phyloP scores from a whole-genome alignment of 2,888 invertebrate genomes.

The Oscheius sp. region DNA sequence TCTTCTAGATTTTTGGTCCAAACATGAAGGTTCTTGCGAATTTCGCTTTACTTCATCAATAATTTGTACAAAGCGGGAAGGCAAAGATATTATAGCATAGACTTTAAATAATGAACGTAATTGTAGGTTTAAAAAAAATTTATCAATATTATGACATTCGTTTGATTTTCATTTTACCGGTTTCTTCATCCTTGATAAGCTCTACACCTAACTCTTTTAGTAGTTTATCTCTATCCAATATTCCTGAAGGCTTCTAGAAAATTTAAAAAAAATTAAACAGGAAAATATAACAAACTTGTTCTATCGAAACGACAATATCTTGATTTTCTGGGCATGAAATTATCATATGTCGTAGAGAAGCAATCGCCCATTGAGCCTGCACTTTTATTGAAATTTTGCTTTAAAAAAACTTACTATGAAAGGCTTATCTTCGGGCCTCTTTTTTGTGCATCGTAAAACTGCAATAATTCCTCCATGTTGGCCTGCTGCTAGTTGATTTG shows the following conservation, averaged over 20 bases:
- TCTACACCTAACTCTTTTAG: slow-evolving; percentile 46
- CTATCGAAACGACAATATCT: slow-evolving; percentile 48
- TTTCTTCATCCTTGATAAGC: slow-evolving; percentile 29
- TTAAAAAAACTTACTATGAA: slow-evolving; percentile 31
- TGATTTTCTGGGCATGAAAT: slow-evolving; percentile 56
- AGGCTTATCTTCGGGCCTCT: slow-evolving; percentile 32
- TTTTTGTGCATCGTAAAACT: slow-evolving; percentile 41
- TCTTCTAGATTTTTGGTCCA: no score
- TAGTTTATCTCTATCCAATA: slow-evolving; percentile 49
- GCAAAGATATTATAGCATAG: neutral
- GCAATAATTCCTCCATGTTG: slow-evolving; percentile 33
- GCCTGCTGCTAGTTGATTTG: slow-evolving; percentile 37
- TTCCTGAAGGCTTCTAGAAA: slow-evolving; percentile 41
- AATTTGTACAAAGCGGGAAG: no score
- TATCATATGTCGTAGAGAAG: slow-evolving; percentile 53
- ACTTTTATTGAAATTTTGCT: neutral
- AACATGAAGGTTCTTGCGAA: no score
- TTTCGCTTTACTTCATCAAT: no score
- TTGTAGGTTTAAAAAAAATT: neutral
- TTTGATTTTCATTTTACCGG: slow-evolving; percentile 18
- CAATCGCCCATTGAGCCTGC: slow-evolving; percentile 56
- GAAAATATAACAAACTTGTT: slow-evolving; percentile 41
- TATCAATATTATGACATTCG: slow-evolving; percentile 4
- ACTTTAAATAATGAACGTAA: slow-evolving; percentile 10
- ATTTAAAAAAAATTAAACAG: slow-evolving; percentile 5